Evolutionary conservation across 2,113 vertebrate species (phyloP).

Genomic region (Ochotona curzoniae): DNA sequence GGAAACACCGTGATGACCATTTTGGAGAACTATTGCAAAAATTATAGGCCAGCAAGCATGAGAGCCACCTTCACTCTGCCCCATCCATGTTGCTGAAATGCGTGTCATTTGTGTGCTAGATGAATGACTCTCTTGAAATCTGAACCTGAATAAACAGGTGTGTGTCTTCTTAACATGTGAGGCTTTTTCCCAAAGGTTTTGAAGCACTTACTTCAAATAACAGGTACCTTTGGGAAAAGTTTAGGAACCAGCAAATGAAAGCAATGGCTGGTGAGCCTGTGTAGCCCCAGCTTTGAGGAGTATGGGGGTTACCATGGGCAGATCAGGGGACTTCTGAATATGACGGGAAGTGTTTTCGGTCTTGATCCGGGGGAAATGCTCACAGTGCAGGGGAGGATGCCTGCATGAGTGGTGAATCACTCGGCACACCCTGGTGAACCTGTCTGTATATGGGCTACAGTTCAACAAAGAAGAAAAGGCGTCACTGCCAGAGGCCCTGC

Average conservation of each 20-base stretch:
- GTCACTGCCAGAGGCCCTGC: neutral
- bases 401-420: neutral
- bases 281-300: neutral
- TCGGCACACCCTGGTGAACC: neutral
- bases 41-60: neutral
- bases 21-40: neutral
- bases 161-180: neutral
- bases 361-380: neutral
- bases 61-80: neutral
- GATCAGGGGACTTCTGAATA: neutral
- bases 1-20: neutral
- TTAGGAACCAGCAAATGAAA: constrained; percentile 4
- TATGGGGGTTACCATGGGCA: neutral
- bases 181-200: neutral
- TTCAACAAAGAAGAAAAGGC: neutral
- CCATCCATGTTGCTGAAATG: neutral
- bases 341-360: neutral
- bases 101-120: neutral
- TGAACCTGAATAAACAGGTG: neutral
- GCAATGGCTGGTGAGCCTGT: neutral
- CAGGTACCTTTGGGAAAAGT: neutral
- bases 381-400: neutral
- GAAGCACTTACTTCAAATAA: neutral
- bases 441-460: neutral
- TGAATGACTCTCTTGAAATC: no score